A percentile compares a stretch with the other conserved stretches of the same genome.
phyloP scores from a whole-genome alignment of 2,797 vertebrate species.

The Tamandua tetradactyla region DNA sequence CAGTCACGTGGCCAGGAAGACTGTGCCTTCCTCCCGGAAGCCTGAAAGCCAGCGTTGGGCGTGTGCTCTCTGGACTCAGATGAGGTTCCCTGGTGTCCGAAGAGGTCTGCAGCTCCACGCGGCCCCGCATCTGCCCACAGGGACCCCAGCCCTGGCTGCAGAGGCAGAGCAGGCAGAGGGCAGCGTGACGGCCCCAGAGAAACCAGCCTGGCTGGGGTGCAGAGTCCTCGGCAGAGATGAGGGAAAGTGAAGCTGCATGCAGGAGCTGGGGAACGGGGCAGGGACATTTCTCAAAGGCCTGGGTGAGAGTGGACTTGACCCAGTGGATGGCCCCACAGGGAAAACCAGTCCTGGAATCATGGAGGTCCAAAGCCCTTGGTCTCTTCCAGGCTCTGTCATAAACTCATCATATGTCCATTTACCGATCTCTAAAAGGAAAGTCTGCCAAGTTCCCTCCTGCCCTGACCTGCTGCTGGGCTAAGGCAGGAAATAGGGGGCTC shows the following conservation, averaged over 20 bases:
- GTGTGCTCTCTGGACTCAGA: neutral
- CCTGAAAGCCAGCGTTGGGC: neutral
- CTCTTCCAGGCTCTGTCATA: neutral
- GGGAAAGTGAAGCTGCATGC: neutral
- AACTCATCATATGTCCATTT: neutral
- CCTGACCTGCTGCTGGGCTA: neutral
- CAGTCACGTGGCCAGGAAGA: neutral
- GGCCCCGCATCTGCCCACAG: neutral
- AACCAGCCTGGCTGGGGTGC: neutral
- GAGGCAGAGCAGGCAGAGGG: neutral
- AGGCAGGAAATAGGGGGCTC: neutral
- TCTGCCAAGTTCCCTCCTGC: neutral
- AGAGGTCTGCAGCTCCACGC: neutral
- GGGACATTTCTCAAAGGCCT: neutral
- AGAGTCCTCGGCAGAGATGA: neutral
- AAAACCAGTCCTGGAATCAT: neutral
- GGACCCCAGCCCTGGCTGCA: too few relatives aligned
- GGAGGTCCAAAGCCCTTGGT: neutral
- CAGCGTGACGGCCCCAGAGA: neutral
- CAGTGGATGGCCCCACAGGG: accelerated
- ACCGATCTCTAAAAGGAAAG: neutral
- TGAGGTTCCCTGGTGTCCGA: neutral
- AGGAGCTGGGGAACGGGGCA: neutral
- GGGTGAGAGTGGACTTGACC: neutral
- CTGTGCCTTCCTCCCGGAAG: neutral